Evolutionary conservation across 2,888 invertebrate species (phyloP).

Genomic region (Gymnosoma rotundatum): DNA sequence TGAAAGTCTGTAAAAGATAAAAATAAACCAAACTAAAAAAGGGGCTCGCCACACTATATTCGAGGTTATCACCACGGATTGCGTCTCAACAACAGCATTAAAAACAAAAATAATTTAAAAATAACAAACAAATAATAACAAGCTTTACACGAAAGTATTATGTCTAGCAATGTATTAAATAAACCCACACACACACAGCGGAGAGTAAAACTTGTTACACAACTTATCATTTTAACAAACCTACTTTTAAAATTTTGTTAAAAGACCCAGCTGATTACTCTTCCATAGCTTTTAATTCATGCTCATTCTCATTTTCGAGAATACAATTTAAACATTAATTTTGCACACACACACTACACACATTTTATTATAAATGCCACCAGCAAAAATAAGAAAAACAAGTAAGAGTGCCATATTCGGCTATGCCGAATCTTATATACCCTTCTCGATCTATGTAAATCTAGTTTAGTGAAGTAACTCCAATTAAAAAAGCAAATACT

Average conservation of each 20-base stretch:
- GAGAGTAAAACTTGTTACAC: constrained; percentile 8
- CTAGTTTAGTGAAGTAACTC: too few relatives aligned
- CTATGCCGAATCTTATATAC: too few relatives aligned
- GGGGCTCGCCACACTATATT: constrained; percentile 64
- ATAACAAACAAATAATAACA: neutral
- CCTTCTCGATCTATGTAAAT: too few relatives aligned
- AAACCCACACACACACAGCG: neutral
- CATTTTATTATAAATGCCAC: too few relatives aligned
- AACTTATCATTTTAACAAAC: neutral
- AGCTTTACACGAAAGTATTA: neutral
- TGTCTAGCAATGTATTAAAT: neutral
- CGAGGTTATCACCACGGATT: constrained; percentile 58
- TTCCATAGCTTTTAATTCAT: too few relatives aligned
- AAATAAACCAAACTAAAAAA: constrained; percentile 48
- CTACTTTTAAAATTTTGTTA: neutral
- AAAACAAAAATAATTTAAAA: neutral
- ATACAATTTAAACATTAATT: too few relatives aligned
- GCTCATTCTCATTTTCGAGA: too few relatives aligned
- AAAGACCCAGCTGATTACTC: neutral
- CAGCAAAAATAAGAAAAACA: too few relatives aligned
- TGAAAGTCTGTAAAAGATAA: neutral
- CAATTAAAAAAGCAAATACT: too few relatives aligned
- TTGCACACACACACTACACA: too few relatives aligned
- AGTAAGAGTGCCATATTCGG: too few relatives aligned
- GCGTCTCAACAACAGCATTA: neutral